phyloP scores from a whole-genome alignment of 2,797 vertebrate species.

The Thripadectes ignobilis region DNA sequence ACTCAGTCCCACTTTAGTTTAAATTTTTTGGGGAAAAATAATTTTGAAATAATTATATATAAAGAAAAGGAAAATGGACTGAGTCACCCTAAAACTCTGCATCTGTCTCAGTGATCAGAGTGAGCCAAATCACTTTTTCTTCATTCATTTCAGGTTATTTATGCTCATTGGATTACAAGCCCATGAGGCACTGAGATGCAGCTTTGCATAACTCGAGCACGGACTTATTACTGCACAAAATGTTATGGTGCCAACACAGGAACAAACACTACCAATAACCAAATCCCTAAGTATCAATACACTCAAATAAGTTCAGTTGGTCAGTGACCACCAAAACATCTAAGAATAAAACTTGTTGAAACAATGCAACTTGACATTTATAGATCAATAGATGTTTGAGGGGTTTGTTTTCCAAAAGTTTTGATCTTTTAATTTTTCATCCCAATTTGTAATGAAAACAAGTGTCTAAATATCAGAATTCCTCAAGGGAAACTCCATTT shows the following conservation, averaged over 20 bases:
- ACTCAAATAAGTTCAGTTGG: neutral
- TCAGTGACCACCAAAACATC: neutral
- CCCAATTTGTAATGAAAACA: neutral
- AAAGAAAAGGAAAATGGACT: neutral
- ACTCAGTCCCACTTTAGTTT: neutral
- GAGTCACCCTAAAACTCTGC: neutral
- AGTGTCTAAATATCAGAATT: conserved; percentile 12
- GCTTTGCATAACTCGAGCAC: neutral
- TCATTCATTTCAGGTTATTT: neutral
- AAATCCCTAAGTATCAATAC: neutral
- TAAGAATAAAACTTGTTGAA: neutral
- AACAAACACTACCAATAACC: neutral
- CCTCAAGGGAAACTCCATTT: neutral
- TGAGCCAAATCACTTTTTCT: neutral
- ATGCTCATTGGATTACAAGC: neutral
- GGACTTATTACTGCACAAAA: neutral
- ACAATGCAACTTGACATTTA: neutral
- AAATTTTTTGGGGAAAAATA: neutral
- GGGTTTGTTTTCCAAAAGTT: neutral
- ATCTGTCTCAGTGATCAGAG: neutral
- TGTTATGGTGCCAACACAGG: neutral
- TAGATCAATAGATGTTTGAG: neutral
- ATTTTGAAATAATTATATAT: neutral
- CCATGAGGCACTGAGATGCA: neutral
- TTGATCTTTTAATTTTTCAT: neutral